Base-by-base conservation (phyloP, 2,888 invertebrate genomes). In the Sinelater perroti region DNA sequence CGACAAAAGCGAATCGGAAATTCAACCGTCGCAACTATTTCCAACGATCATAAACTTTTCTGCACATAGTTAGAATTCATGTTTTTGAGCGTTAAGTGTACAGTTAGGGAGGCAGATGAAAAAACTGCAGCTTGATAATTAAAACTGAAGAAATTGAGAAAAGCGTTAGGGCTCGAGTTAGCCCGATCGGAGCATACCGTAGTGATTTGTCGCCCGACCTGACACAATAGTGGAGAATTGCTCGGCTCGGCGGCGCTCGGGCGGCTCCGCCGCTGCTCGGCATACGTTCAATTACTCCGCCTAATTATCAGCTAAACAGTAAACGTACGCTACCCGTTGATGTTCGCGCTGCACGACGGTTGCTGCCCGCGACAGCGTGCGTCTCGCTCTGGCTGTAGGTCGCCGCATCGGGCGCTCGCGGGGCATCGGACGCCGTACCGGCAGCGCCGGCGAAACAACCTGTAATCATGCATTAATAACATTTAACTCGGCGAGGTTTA, bases 241-340 rank as follows among this genome's bases (percentile, higher is more conserved):
- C 58, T 60, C 38, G 53, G 61, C 49, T 71, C 71, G 71, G 58
- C 28, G 42, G 30, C 40, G 54, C 49, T 68, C 69, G 70, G 58
- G 57, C 42, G 21, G 11, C 40, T 56, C 60, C 72, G 71, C 45
- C 47, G 31, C 36, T 40, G 60, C 58, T 70, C 71, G 70, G 63
- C 62, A 59, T 65, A 65, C 71, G 72, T 74, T 74, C 73, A 74
- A 74, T 74, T 73, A 74, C 73, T 72, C 67, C 66, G 66, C 65
- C 71, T 74, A 74, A 74, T 74, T 73, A 74, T 72, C 72, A 70
- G 71, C 71, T 71, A 72, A 73, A 72, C 71, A 70, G 72, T 68
- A 68, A 71, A 71, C 71, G 69, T 71, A 71, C 70, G 71, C 69
- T 70, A 71, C 67, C 69, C 68, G 66, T 66, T 66, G 62, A 67